phyloP scores from a whole-genome alignment of 2,888 invertebrate genomes.

The Melanchra persicariae region DNA sequence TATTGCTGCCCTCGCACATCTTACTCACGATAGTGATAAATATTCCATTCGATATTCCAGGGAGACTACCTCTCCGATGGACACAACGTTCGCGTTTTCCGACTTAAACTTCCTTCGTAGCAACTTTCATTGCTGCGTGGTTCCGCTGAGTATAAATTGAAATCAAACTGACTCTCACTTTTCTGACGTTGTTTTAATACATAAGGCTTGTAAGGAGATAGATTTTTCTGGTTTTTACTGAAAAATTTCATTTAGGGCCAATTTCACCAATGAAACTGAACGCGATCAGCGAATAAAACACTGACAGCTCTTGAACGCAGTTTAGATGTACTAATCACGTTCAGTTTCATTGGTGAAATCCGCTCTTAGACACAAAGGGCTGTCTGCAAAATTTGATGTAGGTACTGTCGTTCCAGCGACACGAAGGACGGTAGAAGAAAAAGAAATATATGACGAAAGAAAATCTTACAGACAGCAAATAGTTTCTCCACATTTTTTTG shows the following conservation, averaged over 20 bases:
- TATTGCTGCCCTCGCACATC: slow-evolving; percentile 20
- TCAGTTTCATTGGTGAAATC: too few species aligned
- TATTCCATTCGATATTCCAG: slow-evolving; percentile 50
- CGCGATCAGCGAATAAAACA: too few species aligned
- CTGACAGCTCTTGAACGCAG: too few species aligned
- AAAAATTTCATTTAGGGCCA: too few species aligned
- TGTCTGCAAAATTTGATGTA: not conserved
- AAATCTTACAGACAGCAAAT: not conserved
- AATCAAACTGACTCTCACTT: slow-evolving; percentile 22
- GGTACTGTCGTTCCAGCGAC: not conserved
- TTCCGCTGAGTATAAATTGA: slow-evolving; percentile 34
- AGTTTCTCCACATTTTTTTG: too few species aligned
- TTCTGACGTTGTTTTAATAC: not conserved
- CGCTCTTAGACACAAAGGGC: too few species aligned
- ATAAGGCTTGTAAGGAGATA: not conserved
- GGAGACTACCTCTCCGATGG: slow-evolving; percentile 39
- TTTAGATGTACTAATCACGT: too few species aligned
- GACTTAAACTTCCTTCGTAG: slow-evolving; percentile 18
- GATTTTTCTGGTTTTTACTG: too few species aligned
- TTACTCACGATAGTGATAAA: slow-evolving; percentile 42
- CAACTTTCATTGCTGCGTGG: slow-evolving; percentile 40
- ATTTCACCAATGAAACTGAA: too few species aligned
- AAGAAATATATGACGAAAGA: not conserved
- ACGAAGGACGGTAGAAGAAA: too few species aligned
- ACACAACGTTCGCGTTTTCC: slow-evolving; percentile 26